Evolutionary conservation across 2,113 vertebrate species (phyloP), one percentile per base, ranked within the genome.

Genomic region (Sylvilagus bachmani): DNA sequence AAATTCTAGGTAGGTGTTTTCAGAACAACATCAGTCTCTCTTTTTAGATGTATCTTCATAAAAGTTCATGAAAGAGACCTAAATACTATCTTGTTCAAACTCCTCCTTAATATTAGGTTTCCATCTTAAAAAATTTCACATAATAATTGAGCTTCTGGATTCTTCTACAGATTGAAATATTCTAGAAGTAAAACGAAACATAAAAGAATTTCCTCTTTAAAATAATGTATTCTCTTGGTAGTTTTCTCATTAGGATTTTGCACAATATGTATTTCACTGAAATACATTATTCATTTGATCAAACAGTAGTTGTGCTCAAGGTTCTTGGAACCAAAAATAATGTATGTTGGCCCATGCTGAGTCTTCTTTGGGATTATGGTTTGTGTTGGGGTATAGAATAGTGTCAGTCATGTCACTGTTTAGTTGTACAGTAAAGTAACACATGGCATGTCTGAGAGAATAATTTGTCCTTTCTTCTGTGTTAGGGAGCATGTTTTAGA

Each of bases 1-100:
- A 93, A 89, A 85, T 89, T 58, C 13, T 80, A 0, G 51, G 53
- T 89, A 64, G 11, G 17, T 55, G 1, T 95, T 93, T 92, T 67
- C 33, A 67, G 73, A 38, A 58, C 55, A 31, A 29, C 33, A 4
- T 90, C 9, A 24, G 33, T 89, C 61, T 31, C 84, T 10, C 64
- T 90, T 70, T 51, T 25, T 25, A 61, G 79, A 49, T 44, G 0
- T 33, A 10, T 83, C 69, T 74, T 74, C 38, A 44, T 81, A 38
- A 70, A 80, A 80, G 27, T 80, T 70, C n/a, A 16, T 82, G 38
- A 93, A 24, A 79, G 33, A 67, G 51, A 89, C 12, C 49, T 90
- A 61, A 6, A 49, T 77, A 53, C 31, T 24, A 31, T 61, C 31
- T 70, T 21, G 49, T 90, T 31, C 36, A 70, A 31, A 84, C 25